These are phyloP conservation scores for Blera fallax DNA, from an alignment of 2,888 invertebrate species.

Conservation along the genomic window DNA sequence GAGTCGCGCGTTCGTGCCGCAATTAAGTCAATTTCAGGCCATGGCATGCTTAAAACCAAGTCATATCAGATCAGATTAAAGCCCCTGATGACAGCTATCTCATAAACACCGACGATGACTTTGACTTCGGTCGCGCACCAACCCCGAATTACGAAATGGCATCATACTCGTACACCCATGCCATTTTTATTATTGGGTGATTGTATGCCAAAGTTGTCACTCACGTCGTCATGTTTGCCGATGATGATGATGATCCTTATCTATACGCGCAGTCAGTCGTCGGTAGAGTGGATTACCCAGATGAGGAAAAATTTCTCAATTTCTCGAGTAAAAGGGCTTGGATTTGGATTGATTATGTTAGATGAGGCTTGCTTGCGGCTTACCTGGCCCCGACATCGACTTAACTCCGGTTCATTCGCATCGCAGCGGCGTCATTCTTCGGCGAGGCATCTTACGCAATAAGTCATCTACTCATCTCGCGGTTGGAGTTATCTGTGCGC, in stretches of 20 bases:
- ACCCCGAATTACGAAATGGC: slow-evolving; percentile 72
- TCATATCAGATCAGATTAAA: slow-evolving; percentile 70
- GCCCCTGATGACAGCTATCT: slow-evolving; percentile 66
- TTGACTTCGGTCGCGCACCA: slow-evolving; percentile 66
- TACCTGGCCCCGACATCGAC: slow-evolving; percentile 27
- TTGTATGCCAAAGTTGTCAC: slow-evolving; percentile 58
- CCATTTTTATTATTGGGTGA: slow-evolving; percentile 62
- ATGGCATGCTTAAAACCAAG: slow-evolving; percentile 63
- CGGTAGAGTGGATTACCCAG: slow-evolving; percentile 20
- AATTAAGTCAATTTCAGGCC: slow-evolving; percentile 69
- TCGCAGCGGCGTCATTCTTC: slow-evolving; percentile 37
- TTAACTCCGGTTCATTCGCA: slow-evolving; percentile 19
- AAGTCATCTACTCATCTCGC: slow-evolving; percentile 68
- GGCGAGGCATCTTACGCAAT: slow-evolving; percentile 48
- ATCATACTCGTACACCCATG: slow-evolving; percentile 52
- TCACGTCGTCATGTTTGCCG: slow-evolving; percentile 54
- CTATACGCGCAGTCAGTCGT: slow-evolving; percentile 23
- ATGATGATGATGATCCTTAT: slow-evolving; percentile 53
- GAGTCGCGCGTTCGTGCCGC: slow-evolving; percentile 62
- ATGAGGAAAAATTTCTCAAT: slow-evolving; percentile 46
- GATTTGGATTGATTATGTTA: slow-evolving; percentile 40
- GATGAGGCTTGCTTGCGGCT: slow-evolving; percentile 45
- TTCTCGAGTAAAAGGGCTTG: slow-evolving; percentile 18
- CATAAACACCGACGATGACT: slow-evolving; percentile 67
- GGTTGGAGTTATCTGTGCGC: slow-evolving; percentile 31